These are phyloP conservation scores for Tenthredo notha DNA, from an alignment of 2,888 invertebrate species.

Conservation along the genomic window DNA sequence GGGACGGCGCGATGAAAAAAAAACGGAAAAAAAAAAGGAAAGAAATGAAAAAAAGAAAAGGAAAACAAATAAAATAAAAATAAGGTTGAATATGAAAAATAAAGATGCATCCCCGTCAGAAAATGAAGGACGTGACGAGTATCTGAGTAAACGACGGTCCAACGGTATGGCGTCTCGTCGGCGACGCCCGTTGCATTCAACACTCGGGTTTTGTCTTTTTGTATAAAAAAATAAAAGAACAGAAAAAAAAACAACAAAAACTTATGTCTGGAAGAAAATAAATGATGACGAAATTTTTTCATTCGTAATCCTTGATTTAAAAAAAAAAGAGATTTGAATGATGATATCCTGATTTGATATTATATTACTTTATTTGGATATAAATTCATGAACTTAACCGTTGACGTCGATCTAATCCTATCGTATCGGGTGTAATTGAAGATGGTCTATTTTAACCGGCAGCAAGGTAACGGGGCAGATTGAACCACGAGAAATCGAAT, in stretches of 20 bases:
- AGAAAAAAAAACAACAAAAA: too few species aligned
- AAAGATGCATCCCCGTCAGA: constrained; percentile 3
- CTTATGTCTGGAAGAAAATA: too few species aligned
- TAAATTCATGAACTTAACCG: background rate
- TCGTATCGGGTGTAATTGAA: constrained; percentile 1
- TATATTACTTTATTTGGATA: background rate
- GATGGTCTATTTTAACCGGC: constrained; percentile 19
- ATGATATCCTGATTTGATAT: too few species aligned
- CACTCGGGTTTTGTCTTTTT: background rate
- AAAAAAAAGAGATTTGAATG: too few species aligned
- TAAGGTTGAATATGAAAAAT: constrained; percentile 38
- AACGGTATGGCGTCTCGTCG: constrained; percentile 19
- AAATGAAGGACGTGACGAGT: constrained; percentile 48
- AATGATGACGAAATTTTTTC: too few species aligned
- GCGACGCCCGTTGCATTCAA: constrained; percentile 17
- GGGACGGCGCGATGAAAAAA: too few species aligned
- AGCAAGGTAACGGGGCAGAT: background rate
- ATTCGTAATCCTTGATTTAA: too few species aligned
- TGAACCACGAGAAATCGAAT: constrained; percentile 19
- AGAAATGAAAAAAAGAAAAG: too few species aligned
- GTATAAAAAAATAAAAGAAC: background rate
- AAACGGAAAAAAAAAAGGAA: too few species aligned
- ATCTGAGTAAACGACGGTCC: constrained; percentile 48
- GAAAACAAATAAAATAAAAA: background rate
- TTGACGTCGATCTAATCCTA: constrained; percentile 5